Evolutionary conservation across 1,140 invertebrate genomes (phyloP).

Genomic region (Ceratoteleas bidentatus): DNA sequence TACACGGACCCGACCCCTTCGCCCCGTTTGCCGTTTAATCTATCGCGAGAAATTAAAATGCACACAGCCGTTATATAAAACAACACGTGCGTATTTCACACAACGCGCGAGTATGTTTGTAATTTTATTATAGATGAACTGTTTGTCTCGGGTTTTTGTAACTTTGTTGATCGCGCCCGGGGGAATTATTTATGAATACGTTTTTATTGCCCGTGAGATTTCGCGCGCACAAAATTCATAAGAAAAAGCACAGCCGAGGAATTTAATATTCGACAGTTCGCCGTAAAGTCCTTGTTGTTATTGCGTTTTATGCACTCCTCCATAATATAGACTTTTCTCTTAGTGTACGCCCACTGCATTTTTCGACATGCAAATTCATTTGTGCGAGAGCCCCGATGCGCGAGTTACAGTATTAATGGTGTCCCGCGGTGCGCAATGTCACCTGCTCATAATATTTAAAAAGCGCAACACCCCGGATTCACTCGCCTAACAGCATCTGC

Average conservation of each 20-base stretch:
- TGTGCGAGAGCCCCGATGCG: conserved; percentile 24
- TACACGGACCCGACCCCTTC: no score
- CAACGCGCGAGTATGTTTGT: no score
- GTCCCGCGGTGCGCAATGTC: conserved; percentile 52
- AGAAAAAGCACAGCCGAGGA: conserved; percentile 47
- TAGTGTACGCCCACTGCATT: conserved; percentile 59
- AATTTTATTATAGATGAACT: conserved; percentile 41
- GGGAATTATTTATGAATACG: conserved; percentile 55
- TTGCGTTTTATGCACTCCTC: conserved; percentile 53
- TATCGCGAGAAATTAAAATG: no score
- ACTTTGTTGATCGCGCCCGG: conserved; percentile 37
- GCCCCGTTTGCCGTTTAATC: no score
- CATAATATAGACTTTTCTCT: conserved; percentile 66
- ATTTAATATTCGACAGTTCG: conserved; percentile 60
- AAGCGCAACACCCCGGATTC: conserved; percentile 37
- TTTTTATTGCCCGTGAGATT: conserved; percentile 57
- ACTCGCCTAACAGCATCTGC: conserved; percentile 44
- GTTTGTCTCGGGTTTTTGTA: conserved; percentile 35
- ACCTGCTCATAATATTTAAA: conserved; percentile 54
- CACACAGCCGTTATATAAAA: no score
- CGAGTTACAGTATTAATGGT: conserved; percentile 59
- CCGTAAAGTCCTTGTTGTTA: conserved; percentile 64
- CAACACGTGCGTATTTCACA: no score
- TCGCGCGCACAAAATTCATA: conserved; percentile 52
- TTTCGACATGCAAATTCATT: conserved; percentile 62